These are phyloP conservation scores for Gandaritis pyraliata DNA, from an alignment of 2,888 invertebrate genomes.

Conservation along the genomic window DNA sequence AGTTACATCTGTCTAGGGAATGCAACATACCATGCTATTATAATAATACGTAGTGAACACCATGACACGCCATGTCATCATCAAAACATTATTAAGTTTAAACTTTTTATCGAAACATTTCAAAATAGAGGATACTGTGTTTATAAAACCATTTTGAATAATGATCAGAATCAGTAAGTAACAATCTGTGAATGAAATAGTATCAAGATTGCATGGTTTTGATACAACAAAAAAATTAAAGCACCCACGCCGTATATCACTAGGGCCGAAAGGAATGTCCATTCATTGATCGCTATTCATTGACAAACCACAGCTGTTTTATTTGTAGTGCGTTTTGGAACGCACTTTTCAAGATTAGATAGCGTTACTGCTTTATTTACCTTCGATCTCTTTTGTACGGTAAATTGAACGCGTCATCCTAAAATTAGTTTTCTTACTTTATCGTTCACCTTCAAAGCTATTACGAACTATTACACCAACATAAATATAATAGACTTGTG, in stretches of 20 bases:
- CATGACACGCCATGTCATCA: conserved; percentile 55
- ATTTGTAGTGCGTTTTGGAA: conserved; percentile 43
- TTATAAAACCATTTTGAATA: conserved; percentile 36
- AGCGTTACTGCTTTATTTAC: conserved; percentile 43
- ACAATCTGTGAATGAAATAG: conserved; percentile 36
- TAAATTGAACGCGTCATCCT: conserved; percentile 14
- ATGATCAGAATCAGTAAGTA: conserved; percentile 21
- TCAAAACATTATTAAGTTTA: conserved; percentile 51
- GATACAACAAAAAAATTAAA: conserved; percentile 36
- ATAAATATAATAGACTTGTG: too few relatives aligned
- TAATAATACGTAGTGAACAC: conserved; percentile 42
- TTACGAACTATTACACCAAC: neutral
- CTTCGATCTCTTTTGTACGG: conserved; percentile 30
- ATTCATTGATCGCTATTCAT: conserved; percentile 58
- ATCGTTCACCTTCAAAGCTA: conserved; percentile 6
- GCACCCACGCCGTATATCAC: conserved; percentile 50
- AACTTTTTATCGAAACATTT: conserved; percentile 42
- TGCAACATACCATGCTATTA: conserved; percentile 49
- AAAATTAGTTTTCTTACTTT: conserved; percentile 5
- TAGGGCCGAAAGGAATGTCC: conserved; percentile 51
- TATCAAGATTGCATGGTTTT: conserved; percentile 34
- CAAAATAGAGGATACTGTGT: conserved; percentile 34
- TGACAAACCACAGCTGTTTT: conserved; percentile 57
- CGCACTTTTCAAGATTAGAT: conserved; percentile 44
- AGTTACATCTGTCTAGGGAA: conserved; percentile 51